A percentile compares a stretch with the other conserved stretches of the same genome.
These are phyloP conservation scores for Campylorhamphus procurvoides DNA, from an alignment of 2,113 vertebrate genomes.

Conservation along the genomic window DNA sequence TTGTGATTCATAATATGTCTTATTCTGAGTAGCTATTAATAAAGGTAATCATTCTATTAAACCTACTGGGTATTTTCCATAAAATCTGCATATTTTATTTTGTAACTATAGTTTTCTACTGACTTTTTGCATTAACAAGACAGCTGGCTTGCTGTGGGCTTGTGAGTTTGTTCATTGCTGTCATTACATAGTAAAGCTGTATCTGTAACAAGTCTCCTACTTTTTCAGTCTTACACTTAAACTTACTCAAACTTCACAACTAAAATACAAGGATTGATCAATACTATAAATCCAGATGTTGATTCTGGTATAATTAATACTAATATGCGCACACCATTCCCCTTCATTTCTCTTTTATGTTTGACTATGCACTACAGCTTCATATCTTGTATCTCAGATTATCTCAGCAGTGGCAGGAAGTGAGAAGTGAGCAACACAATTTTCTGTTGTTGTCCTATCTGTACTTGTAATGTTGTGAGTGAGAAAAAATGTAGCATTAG, in stretches of 20 bases:
- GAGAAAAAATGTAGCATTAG: background rate
- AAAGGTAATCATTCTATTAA: constrained; percentile 10
- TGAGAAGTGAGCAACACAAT: background rate
- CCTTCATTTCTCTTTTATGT: background rate
- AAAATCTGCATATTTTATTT: background rate
- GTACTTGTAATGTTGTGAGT: background rate
- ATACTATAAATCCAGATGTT: background rate
- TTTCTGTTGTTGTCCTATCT: background rate
- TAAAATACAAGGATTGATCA: background rate
- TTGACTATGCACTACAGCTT: background rate
- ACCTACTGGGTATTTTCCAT: background rate
- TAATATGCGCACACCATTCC: background rate
- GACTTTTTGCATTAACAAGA: background rate
- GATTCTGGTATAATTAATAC: background rate
- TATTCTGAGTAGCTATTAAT: constrained; percentile 2
- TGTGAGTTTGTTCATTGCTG: background rate
- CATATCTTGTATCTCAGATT: background rate
- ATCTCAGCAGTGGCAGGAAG: background rate
- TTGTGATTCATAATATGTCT: background rate
- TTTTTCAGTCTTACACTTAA: background rate
- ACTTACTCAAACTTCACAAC: background rate
- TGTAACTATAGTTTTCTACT: background rate
- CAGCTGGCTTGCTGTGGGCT: background rate
- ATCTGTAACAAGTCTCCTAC: background rate
- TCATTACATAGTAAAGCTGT: background rate